Conservation (phyloP, 64 coral and sea anemone genomes). For the Pocillopora verrucosa region DNA sequence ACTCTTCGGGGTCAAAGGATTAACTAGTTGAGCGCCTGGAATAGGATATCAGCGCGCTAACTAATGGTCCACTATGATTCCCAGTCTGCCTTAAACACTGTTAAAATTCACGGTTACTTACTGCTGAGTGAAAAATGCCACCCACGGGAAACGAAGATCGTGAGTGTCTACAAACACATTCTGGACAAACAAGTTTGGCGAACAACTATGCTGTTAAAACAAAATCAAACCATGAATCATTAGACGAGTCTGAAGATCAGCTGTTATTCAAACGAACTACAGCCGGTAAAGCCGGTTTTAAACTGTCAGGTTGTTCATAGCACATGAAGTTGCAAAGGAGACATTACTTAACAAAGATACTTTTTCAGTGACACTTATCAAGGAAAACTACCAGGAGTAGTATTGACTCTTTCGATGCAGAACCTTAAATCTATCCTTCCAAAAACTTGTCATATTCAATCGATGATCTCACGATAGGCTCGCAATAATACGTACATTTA, state of each 20-base stretch:
- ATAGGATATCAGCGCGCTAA: no score
- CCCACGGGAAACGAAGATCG: conserved; percentile 95
- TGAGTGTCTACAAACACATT: conserved; percentile 98
- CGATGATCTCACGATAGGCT: background rate
- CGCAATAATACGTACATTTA: conserved; percentile 73
- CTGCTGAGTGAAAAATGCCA: conserved; percentile 98
- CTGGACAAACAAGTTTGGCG: conserved; percentile 95
- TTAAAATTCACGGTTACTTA: conserved; percentile 48
- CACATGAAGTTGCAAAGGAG: no score
- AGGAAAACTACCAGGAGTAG: no score
- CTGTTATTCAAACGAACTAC: background rate
- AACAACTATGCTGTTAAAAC: conserved; percentile 85
- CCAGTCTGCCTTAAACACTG: background rate
- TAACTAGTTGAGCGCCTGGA: no score
- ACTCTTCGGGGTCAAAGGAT: no score
- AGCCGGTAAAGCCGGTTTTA: no score
- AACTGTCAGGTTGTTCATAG: no score
- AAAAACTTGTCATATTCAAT: background rate
- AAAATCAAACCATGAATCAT: background rate
- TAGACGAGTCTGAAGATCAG: background rate
- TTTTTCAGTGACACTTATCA: no score
- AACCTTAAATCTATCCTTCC: background rate
- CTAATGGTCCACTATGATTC: background rate
- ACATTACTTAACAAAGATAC: no score
- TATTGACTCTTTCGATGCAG: no score